Percentiles rank a stretch among this genome's conserved stretches.
These are phyloP conservation scores for Pantelozetes paolii DNA, from an alignment of 2,888 invertebrate genomes.

Conservation along the genomic window DNA sequence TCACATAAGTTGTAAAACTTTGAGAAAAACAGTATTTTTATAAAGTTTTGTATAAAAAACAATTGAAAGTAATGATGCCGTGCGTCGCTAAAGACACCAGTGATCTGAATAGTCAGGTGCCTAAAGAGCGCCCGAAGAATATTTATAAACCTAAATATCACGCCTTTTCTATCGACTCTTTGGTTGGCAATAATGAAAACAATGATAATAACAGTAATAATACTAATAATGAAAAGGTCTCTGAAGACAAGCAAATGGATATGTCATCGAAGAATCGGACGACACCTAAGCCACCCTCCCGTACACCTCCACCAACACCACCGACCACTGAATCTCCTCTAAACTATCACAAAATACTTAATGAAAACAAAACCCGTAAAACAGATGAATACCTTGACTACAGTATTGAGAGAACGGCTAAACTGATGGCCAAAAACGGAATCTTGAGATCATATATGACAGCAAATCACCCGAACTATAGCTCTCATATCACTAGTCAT, in stretches of 20 bases:
- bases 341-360: slow-evolving; percentile 16
- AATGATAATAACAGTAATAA: neutral
- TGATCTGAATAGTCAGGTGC: neutral
- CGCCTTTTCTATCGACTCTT: slow-evolving; percentile 31
- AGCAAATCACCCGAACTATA: neutral
- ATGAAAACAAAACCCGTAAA: neutral
- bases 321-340: neutral
- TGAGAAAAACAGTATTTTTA: too few species aligned
- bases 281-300: neutral
- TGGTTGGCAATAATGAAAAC: slow-evolving; percentile 11
- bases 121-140: neutral
- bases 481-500: neutral
- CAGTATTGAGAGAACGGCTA: neutral
- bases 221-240: neutral
- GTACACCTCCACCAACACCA: neutral
- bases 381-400: neutral
- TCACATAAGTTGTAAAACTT: neutral
- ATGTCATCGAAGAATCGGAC: neutral
- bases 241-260: neutral
- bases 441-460: slow-evolving; percentile 34
- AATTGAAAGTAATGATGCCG: slow-evolving; percentile 29
- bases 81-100: slow-evolving; percentile 28
- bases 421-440: neutral
- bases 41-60: too few species aligned
- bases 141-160: slow-evolving; percentile 33